phyloP scores from a whole-genome alignment of 1,140 invertebrate genomes.

The Dufourea novaeangliae region DNA sequence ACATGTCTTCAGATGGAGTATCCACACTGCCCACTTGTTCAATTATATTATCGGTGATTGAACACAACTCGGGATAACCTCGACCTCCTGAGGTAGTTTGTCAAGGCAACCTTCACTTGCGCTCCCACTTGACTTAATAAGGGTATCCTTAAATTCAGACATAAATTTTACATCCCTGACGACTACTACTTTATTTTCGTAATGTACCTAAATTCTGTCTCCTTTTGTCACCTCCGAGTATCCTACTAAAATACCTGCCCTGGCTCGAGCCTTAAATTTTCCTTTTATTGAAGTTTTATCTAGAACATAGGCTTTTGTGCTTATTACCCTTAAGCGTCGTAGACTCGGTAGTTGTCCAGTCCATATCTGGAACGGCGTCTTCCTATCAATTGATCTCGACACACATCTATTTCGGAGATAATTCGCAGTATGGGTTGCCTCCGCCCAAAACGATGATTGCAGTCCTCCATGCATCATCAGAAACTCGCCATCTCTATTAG shows the following conservation, averaged over 20 bases:
- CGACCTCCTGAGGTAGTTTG: no score
- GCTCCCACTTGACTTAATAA: no score
- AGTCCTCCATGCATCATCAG: neutral
- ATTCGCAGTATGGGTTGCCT: no score
- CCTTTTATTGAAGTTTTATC: slow-evolving; percentile 43
- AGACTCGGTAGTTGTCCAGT: slow-evolving; percentile 28
- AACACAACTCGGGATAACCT: no score
- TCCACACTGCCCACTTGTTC: no score
- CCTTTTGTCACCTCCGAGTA: slow-evolving; percentile 31
- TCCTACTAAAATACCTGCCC: slow-evolving; percentile 17
- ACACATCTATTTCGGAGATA: slow-evolving; percentile 10
- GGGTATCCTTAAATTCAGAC: no score
- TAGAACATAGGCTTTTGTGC: slow-evolving; percentile 57
- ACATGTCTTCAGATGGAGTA: no score
- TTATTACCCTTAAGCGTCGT: slow-evolving; percentile 62
- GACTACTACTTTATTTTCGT: slow-evolving; percentile 9
- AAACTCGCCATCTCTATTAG: slow-evolving; percentile 46
- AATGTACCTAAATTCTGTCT: slow-evolving; percentile 34
- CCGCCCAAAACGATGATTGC: neutral
- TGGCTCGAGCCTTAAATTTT: slow-evolving; percentile 57
- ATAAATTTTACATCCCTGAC: slow-evolving; percentile 4
- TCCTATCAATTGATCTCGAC: slow-evolving; percentile 39
- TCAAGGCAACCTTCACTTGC: no score
- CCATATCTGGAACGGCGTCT: slow-evolving; percentile 51
- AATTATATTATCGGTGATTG: no score